Conservation (phyloP, 1,140 invertebrate genomes). For the Campoletis sonorensis region DNA sequence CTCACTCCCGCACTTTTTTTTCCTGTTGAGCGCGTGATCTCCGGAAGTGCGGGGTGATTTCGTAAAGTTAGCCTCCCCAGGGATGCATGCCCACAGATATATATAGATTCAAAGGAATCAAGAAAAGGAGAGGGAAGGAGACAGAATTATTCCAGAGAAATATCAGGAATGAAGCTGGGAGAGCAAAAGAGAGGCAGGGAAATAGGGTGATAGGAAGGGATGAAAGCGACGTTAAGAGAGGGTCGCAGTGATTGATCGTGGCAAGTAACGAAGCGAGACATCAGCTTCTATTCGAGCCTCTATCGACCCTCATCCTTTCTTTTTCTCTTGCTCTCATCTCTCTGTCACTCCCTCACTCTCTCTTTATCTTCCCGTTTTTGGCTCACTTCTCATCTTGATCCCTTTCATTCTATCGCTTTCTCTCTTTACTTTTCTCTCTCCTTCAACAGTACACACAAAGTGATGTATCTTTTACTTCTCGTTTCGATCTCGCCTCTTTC, state of each 20-base stretch:
- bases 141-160: not conserved
- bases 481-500: not conserved
- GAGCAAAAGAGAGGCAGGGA: not conserved
- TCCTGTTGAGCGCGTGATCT: constrained; percentile 28
- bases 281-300: constrained; percentile 40
- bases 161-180: not conserved
- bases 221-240: constrained; percentile 15
- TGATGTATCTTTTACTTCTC: not conserved
- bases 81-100: constrained; percentile 1
- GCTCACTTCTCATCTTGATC: constrained; percentile 21
- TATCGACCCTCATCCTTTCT: not conserved
- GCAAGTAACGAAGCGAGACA: constrained; percentile 55
- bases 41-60: constrained; percentile 39
- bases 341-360: constrained; percentile 27
- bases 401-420: not conserved
- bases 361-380: not conserved
- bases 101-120: not conserved
- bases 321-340: constrained; percentile 29
- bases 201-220: constrained; percentile 19
- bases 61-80: constrained; percentile 33
- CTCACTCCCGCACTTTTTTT: not conserved
- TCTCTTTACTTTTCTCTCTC: not conserved
- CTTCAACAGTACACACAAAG: not conserved
- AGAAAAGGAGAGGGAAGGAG: not conserved
- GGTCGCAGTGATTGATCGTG: constrained; percentile 55